Evolutionary conservation across 2,797 vertebrate species (phyloP), one percentile per base, ranked within the genome.

Genomic region (Mallotus villosus): DNA sequence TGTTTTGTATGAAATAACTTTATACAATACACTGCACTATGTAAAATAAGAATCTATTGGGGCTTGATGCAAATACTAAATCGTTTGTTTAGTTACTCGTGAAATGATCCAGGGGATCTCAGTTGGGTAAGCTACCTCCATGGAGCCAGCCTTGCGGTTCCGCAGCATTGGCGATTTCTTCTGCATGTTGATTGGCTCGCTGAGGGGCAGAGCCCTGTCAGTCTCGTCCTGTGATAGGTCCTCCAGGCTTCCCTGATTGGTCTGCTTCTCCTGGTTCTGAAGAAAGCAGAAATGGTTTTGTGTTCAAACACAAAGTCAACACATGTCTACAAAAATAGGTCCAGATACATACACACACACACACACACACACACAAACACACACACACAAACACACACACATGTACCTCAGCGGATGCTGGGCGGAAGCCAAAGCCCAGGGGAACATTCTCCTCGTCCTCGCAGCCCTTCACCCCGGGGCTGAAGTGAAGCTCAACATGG

Each of bases 401-500:
- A n/a, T n/a, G 85, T 60, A 94, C 95, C 93, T 96, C 94, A 0
- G 94, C 91, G 0, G 95, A 96, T 24, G 95, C 95, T 0, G 95
- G 95, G 0, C 95, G 94, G 73, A 96, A 97, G 51, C 95, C 95
- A 74, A 86, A 96, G 24, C 95, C 95, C 0, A 93, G 74, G n/a
- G 95, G 95, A 9, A 90, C 91, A 0, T 91, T 95, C 73, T 94
- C 92, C 66, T 96, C 94, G 70, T 94, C 94, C 75, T 94, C 93
- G 0, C 93, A 92, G 34, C 95, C 95, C 77, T 95, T 95, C 34
- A 96, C 95, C 0, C 95, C 95, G 0, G 95, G 95, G 79, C 95
- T 97, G 86, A 97, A 96, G 79, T 97, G 95, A 69, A 97, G 86
- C 81, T 97, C 95, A 71, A 97, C 95, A 0, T 97, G 95, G 85